phyloP scores from a whole-genome alignment of 1,140 invertebrate species.

The Drosophila triauraria region DNA sequence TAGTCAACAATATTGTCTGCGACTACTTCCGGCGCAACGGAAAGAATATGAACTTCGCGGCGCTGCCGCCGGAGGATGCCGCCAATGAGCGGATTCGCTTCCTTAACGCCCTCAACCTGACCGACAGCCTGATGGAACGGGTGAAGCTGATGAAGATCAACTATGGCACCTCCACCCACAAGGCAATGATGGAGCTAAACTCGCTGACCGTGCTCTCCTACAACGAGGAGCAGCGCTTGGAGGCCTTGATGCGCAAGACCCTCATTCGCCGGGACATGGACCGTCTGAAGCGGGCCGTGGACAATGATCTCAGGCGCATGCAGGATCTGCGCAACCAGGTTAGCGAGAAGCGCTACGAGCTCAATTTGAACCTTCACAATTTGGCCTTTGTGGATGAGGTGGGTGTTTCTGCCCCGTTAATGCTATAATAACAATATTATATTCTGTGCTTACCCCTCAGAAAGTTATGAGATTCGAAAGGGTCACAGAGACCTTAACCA shows the following conservation, averaged over 20 bases:
- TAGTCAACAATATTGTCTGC: conserved; percentile 2
- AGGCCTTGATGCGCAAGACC: conserved; percentile 20
- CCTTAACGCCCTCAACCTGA: conserved; percentile 2
- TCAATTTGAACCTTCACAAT: conserved; percentile 34
- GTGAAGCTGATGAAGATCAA: conserved; percentile 18
- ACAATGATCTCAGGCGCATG: conserved; percentile 30
- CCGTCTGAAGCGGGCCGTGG: conserved; percentile 19
- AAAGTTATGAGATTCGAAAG: conserved; percentile 31
- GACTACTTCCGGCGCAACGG: conserved; percentile 28
- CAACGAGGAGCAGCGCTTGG: conserved; percentile 28
- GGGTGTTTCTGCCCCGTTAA: not conserved
- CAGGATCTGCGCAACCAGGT: conserved; percentile 36
- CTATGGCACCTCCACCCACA: not conserved
- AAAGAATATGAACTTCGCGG: conserved; percentile 13
- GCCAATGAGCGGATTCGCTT: conserved; percentile 7
- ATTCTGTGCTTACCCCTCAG: not conserved
- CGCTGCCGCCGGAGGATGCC: not conserved
- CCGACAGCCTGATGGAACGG: conserved; percentile 30
- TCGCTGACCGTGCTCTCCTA: conserved; percentile 8
- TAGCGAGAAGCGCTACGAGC: conserved; percentile 39
- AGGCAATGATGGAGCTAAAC: conserved; percentile 21
- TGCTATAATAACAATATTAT: not conserved
- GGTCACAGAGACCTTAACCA: conserved; percentile 30
- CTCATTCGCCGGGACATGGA: conserved; percentile 34
- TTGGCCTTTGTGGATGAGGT: conserved; percentile 42